Evolutionary conservation across 2,888 invertebrate genomes (phyloP).

Genomic region (Chydorus sphaericus): DNA sequence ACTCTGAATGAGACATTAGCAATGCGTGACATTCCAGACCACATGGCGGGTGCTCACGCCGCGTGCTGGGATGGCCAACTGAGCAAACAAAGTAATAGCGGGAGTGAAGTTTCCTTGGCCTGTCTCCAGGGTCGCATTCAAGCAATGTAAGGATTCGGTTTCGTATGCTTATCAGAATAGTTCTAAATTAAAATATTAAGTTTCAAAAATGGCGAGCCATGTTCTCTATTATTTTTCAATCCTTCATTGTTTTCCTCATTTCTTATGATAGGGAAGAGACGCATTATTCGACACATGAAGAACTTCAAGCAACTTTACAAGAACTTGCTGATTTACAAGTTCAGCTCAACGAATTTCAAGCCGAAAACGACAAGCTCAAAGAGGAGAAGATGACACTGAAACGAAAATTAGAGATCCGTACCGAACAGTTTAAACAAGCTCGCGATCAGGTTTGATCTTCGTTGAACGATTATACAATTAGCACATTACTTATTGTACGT

Average conservation of each 20-base stretch:
- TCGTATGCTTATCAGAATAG: too few species aligned
- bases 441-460: constrained; percentile 29
- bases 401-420: constrained; percentile 80
- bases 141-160: too few species aligned
- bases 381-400: constrained; percentile 81
- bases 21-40: neutral
- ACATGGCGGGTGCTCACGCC: neutral
- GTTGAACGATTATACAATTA: neutral
- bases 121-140: constrained; percentile 84
- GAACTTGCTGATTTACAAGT: constrained; percentile 80
- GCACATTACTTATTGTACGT: neutral
- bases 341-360: constrained; percentile 69
- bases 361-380: constrained; percentile 69
- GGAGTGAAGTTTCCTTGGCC: constrained; percentile 54
- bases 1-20: too few species aligned
- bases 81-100: constrained; percentile 1
- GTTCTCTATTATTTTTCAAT: too few species aligned
- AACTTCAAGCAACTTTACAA: constrained; percentile 82
- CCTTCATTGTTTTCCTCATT: too few species aligned
- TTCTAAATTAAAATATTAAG: too few species aligned
- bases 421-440: constrained; percentile 61
- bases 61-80: neutral
- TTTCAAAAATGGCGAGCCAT: too few species aligned
- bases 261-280: too few species aligned
- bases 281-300: constrained; percentile 79